Evolutionary conservation across 2,113 vertebrate genomes (phyloP), one percentile per base, ranked within the genome.

Genomic region (Xyrauchen texanus): DNA sequence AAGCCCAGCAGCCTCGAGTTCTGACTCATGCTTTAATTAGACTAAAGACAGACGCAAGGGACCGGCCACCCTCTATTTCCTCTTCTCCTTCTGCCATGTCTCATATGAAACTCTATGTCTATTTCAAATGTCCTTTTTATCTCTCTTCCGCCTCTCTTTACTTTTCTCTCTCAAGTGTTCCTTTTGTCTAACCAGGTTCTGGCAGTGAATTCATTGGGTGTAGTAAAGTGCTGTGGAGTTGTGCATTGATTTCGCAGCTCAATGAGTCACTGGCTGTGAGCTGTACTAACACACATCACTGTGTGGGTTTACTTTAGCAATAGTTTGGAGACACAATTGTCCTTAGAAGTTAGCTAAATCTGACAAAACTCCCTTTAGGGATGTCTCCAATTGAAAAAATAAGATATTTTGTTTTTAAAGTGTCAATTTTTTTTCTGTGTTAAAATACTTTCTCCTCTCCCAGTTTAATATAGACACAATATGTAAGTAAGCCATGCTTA

Each of bases 21-120:
- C 71, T 76, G 73, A 65, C 47, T 76, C 73, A 65, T 1, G 12
- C 73, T 76, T 76, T 76, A 76, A 76, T 76, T 76, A 76, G 60
- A 65, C 62, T 64, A 51, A 76, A 76, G 62, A 65, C 44, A 65
- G 49, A 76, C 49, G 10, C 58, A 21, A 74, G 71, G 9, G 46
- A 51, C 58, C 15, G 16, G n/a, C 71, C 8, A 63, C 58, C 57
- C 49, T 46, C 46, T n/a, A n/a, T n/a, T n/a, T n/a, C n/a, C n/a
- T n/a, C n/a, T n/a, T 13, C 16, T 72, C 70, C 8, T 45, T n/a
- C 55, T 13, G 13, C 13, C 3, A 13, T 6, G 0, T 51, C 45
- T 74, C 49, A n/a, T 45, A 55, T 4, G 4, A 63, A 21, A 72
- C 34, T 60, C 45, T 51, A 13, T 45, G 55, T 47, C 8, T 61